phyloP scores from a whole-genome alignment of 2,113 vertebrate genomes.

The Trachemys scripta region DNA sequence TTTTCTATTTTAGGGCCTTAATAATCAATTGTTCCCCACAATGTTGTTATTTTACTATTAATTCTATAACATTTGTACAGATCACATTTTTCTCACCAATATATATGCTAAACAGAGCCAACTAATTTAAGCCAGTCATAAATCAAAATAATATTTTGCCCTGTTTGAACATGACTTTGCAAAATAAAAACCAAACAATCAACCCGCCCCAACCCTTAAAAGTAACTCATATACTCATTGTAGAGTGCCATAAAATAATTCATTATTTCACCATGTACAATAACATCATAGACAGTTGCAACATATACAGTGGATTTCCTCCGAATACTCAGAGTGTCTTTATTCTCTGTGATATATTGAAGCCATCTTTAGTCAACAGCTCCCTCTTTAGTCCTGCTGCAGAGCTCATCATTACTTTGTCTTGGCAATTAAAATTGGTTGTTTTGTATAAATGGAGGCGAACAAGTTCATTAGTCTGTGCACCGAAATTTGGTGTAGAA shows the following conservation, averaged over 20 bases:
- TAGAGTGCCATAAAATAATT: conserved; percentile 8
- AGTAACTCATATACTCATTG: background rate
- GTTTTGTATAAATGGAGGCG: background rate
- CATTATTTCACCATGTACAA: conserved; percentile 28
- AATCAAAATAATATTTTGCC: background rate
- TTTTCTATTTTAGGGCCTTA: background rate
- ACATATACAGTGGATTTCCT: background rate
- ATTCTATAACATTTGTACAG: background rate
- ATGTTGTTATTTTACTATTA: background rate
- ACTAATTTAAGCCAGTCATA: background rate
- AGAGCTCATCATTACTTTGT: conserved; percentile 38
- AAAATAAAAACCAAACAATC: background rate
- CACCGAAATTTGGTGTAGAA: background rate
- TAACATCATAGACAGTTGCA: background rate
- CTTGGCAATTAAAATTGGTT: conserved; percentile 1
- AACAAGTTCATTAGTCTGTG: background rate
- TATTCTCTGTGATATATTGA: background rate
- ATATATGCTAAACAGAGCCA: background rate
- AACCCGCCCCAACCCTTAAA: background rate
- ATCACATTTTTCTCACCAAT: accelerated
- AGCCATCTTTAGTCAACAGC: conserved; percentile 76
- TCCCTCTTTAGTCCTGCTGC: conserved; percentile 77
- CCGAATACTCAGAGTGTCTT: conserved; percentile 22
- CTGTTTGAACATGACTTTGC: background rate
- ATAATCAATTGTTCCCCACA: background rate